These are phyloP conservation scores for Ispidina picta DNA, from an alignment of 2,797 vertebrate genomes.

Conservation along the genomic window DNA sequence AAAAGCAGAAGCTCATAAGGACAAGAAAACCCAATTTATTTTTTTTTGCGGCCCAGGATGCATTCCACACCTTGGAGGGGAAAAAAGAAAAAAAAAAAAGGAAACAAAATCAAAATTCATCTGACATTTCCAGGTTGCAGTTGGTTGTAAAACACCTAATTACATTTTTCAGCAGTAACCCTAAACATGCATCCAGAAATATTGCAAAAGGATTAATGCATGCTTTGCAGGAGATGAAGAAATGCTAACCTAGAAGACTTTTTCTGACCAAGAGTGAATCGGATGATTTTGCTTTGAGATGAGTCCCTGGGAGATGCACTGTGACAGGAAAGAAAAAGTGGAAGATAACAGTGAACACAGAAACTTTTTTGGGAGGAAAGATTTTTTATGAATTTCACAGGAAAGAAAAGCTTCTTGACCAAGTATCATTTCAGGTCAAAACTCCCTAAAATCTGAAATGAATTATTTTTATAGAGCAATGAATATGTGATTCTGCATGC, in stretches of 20 bases:
- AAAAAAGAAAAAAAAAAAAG: neutral
- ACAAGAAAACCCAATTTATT: neutral
- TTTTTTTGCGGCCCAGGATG: neutral
- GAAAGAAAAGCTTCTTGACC: neutral
- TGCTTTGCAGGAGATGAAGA: constrained; percentile 75
- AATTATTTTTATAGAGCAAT: neutral
- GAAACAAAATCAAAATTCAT: neutral
- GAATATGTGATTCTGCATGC: neutral
- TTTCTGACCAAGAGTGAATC: constrained; percentile 97
- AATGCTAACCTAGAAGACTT: constrained; percentile 96
- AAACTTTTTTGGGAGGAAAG: neutral
- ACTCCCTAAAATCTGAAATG: neutral
- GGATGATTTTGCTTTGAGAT: constrained; percentile 96
- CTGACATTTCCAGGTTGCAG: neutral
- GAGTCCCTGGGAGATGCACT: constrained; percentile 89
- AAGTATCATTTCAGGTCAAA: neutral
- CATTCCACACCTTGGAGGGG: neutral
- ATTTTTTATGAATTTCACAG: neutral
- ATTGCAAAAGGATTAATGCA: constrained; percentile 60
- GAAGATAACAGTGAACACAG: constrained; percentile 73
- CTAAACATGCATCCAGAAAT: constrained; percentile 65
- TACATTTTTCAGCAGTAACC: constrained; percentile 10
- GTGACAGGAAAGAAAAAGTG: constrained; percentile 79
- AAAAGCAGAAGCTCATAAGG: constrained; percentile 7
- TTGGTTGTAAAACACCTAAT: neutral